These are phyloP conservation scores for Magallana nippona DNA, from an alignment of 2,888 invertebrate species.

Conservation along the genomic window DNA sequence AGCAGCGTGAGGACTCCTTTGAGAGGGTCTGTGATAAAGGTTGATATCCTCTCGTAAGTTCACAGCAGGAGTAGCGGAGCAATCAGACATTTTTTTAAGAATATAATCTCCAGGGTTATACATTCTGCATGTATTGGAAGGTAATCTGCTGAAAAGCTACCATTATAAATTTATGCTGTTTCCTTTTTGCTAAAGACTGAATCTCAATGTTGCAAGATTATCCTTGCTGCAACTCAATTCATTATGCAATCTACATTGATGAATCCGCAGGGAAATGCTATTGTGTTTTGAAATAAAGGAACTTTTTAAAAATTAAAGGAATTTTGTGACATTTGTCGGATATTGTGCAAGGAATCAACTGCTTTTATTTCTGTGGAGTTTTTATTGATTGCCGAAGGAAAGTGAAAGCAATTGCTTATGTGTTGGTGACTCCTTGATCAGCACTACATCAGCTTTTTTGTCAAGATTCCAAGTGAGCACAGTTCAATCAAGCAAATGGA, in stretches of 20 bases:
- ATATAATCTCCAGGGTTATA: no score
- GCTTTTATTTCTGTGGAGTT: not conserved
- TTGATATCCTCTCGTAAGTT: no score
- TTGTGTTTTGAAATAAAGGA: not conserved
- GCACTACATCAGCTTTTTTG: not conserved
- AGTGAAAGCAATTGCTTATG: not conserved
- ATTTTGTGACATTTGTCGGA: not conserved
- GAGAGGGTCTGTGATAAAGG: no score
- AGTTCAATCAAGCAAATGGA: not conserved
- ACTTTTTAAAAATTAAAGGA: conserved; percentile 2
- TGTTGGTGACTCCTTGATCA: not conserved
- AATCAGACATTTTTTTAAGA: no score
- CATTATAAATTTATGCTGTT: no score
- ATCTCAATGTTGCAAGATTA: not conserved
- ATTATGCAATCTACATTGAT: not conserved
- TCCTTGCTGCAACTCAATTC: not conserved
- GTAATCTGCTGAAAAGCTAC: no score
- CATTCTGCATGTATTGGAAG: no score
- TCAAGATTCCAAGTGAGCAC: not conserved
- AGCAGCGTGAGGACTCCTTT: no score
- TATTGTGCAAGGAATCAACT: not conserved
- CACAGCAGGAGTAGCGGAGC: no score
- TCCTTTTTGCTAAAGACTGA: not conserved
- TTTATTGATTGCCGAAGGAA: not conserved
- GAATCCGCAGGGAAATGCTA: not conserved